Evolutionary conservation across 2,113 vertebrate genomes (phyloP), one percentile per base, ranked within the genome.

Genomic region (Oostethus manadensis): DNA sequence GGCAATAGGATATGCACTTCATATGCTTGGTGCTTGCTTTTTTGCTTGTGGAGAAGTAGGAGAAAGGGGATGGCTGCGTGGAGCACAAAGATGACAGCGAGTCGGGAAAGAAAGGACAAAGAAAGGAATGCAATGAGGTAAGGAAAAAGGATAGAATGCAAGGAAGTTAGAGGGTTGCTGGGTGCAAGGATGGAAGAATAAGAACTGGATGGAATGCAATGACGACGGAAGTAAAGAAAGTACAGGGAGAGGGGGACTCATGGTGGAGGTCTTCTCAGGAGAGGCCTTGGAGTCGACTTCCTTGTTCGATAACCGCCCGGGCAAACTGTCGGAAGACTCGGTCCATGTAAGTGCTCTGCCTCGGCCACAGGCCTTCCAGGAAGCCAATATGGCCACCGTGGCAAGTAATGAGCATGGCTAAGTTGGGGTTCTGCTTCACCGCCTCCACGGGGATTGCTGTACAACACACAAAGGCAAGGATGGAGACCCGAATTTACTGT

Each of bases 381-480:
- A 99, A 99, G 71, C 95, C 97, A 74, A 99, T 98, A 61, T 99
- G 97, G 87, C 97, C 97, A 18, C 97, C 97, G 0, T 93, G 93
- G 11, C 92, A 92, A 64, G 97, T 99, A 66, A 99, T 93, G 53
- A 99, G 91, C 75, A 99, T 74, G 49, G 97, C 96, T 61, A 99
- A 81, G 29, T 98, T 93, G n/a, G 96, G 94, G 17, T 98, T 98
- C 90, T 98, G 93, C 84, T 95, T 98, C 80, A 94, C 96, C 18
- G 85, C 88, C 76, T 98, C 96, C 79, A 97, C 80, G 18, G 97
- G 97, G 72, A 99, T 93, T 68, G 95, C 97, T 99, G 78, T 64
- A 84, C 77, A 64, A 84, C 78, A 70, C 71, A 68, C 47, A 46
- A 16, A 46, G 11, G 15, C 8, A 35, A 10, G 16, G 15, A 35